These are phyloP conservation scores for Palythoa caribaeorum DNA, from an alignment of 92 coral and sea anemone genomes.

Conservation along the genomic window DNA sequence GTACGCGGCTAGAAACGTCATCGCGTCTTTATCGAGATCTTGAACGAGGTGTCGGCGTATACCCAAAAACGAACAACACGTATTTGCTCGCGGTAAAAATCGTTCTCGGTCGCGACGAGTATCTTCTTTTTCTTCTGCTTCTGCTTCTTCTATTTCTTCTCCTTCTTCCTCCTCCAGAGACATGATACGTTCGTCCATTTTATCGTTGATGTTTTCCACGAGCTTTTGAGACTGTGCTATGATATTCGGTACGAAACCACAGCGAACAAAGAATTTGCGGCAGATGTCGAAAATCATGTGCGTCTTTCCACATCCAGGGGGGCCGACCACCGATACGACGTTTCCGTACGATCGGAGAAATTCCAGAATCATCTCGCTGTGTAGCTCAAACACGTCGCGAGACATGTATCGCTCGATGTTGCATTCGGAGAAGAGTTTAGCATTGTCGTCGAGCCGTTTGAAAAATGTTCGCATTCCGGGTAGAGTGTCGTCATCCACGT, in stretches of 20 bases:
- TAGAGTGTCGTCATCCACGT: background rate
- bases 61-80: background rate
- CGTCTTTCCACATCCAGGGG: constrained; percentile 19
- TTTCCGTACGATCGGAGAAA: background rate
- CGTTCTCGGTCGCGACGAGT: background rate
- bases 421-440: background rate
- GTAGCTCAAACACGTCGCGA: background rate
- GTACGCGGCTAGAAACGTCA: background rate
- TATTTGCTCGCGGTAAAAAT: background rate
- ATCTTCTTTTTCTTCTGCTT: background rate
- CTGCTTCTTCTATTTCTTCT: background rate
- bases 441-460: background rate
- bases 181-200: background rate
- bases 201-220: background rate
- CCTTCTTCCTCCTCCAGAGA: background rate
- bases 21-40: background rate
- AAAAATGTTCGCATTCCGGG: background rate
- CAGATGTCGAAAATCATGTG: background rate
- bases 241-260: background rate
- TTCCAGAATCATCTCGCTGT: background rate
- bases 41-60: background rate
- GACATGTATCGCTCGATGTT: background rate
- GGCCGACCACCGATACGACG: background rate
- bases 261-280: background rate
- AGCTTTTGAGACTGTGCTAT: background rate